Percentiles rank a stretch among this genome's conserved stretches.
phyloP scores from a whole-genome alignment of 2,113 vertebrate species.

The Centropus bengalensis region DNA sequence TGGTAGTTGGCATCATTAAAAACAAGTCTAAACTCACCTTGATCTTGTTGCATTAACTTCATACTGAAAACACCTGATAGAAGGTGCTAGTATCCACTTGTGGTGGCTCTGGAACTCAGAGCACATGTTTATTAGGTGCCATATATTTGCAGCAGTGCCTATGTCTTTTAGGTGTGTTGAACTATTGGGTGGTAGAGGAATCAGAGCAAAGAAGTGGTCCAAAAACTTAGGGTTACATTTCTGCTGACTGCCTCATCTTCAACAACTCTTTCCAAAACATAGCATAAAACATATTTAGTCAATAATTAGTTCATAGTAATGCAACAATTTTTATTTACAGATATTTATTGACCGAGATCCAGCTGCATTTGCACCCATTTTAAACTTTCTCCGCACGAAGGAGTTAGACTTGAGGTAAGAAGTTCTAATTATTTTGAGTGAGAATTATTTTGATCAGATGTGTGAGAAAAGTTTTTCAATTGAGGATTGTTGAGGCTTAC shows the following conservation, averaged over 20 bases:
- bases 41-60: neutral
- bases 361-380: conserved; percentile 95
- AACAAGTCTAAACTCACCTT: neutral
- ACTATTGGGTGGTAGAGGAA: neutral
- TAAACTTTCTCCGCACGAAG: conserved; percentile 99
- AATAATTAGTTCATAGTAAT: neutral
- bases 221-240: neutral
- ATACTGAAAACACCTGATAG: neutral
- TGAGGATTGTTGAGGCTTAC: neutral
- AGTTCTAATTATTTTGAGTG: neutral
- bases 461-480: neutral
- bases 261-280: neutral
- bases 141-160: neutral
- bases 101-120: neutral
- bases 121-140: neutral
- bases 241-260: neutral
- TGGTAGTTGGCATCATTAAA: neutral
- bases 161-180: neutral
- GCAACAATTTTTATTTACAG: conserved; percentile 72
- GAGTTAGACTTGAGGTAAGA: conserved; percentile 94
- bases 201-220: neutral
- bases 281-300: neutral
- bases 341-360: conserved; percentile 99
- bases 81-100: neutral
- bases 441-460: neutral